Evolutionary conservation across 2,888 invertebrate species (phyloP).

Genomic region (Adelphocoris suturalis): DNA sequence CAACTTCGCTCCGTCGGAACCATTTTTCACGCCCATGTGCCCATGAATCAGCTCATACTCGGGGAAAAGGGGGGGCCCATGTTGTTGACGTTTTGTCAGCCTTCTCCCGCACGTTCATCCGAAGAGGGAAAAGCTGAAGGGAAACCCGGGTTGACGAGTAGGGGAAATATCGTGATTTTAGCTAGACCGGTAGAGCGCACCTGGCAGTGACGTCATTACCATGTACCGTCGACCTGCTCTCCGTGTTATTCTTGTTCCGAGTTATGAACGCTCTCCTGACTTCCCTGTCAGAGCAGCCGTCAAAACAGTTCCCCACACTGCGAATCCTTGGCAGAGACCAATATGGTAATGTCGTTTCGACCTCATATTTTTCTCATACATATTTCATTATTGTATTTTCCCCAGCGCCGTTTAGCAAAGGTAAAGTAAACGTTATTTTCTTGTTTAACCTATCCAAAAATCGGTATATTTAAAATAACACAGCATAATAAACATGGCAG

Average conservation of each 20-base stretch:
- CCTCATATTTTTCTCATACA: slow-evolving; percentile 38
- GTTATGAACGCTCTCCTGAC: slow-evolving; percentile 31
- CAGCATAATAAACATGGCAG: too few species aligned
- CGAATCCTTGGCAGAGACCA: background rate
- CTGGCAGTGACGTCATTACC: slow-evolving; percentile 29
- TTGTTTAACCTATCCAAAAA: too few species aligned
- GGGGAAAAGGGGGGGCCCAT: background rate
- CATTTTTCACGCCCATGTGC: slow-evolving; percentile 22
- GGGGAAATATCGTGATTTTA: background rate
- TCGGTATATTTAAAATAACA: too few species aligned
- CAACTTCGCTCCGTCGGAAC: background rate
- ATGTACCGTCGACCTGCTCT: slow-evolving; percentile 25
- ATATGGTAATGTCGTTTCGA: slow-evolving; percentile 12
- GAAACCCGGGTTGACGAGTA: background rate
- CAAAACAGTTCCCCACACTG: background rate
- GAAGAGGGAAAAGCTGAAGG: background rate
- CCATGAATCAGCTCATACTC: background rate
- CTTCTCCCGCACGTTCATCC: background rate
- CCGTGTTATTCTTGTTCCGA: slow-evolving; percentile 1
- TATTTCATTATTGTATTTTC: slow-evolving; percentile 14
- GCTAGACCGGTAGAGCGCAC: slow-evolving; percentile 1
- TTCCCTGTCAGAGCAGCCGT: slow-evolving; percentile 10
- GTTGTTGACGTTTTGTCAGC: slow-evolving; percentile 15
- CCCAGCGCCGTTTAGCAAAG: background rate
- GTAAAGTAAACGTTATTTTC: background rate